phyloP scores from a whole-genome alignment of 2,797 vertebrate species.

The Typhlichthys subterraneus region DNA sequence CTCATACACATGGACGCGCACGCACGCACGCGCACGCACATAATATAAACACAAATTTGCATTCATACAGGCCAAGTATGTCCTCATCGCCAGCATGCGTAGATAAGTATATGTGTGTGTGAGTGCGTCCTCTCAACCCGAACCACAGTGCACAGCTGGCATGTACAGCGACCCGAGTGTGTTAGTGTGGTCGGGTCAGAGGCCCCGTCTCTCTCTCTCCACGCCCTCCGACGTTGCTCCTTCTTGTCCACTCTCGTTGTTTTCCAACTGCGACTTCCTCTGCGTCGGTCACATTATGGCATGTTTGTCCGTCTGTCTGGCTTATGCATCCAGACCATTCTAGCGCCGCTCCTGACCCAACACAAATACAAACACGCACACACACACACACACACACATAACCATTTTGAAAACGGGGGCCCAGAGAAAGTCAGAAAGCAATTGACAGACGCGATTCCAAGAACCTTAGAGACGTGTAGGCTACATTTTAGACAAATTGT shows the following conservation, averaged over 20 bases:
- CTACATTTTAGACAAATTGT: slow-evolving; percentile 9
- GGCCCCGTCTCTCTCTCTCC: slow-evolving; percentile 62
- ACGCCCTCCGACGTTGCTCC: slow-evolving; percentile 44
- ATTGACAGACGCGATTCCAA: slow-evolving; percentile 16
- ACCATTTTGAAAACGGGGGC: slow-evolving; percentile 3
- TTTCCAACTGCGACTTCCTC: slow-evolving; percentile 55
- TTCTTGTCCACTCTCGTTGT: slow-evolving; percentile 37
- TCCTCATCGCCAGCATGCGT: slow-evolving; percentile 74
- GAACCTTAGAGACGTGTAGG: slow-evolving; percentile 30
- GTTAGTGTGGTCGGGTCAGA: slow-evolving; percentile 77
- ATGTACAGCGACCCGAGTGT: slow-evolving; percentile 69
- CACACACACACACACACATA: slow-evolving; percentile 14
- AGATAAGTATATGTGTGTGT: slow-evolving; percentile 74
- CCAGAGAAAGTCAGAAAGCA: slow-evolving; percentile 9
- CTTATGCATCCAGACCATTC: slow-evolving; percentile 44
- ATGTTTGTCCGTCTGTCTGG: slow-evolving; percentile 56
- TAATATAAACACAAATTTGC: slow-evolving; percentile 22
- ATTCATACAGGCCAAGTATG: slow-evolving; percentile 70
- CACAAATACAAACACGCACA: slow-evolving; percentile 53
- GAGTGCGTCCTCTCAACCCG: slow-evolving; percentile 60
- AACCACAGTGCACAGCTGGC: slow-evolving; percentile 77
- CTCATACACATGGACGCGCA: slow-evolving; percentile 26
- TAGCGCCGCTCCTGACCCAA: slow-evolving; percentile 46
- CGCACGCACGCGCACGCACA: slow-evolving; percentile 3
- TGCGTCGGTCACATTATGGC: slow-evolving; percentile 62